A percentile compares a stretch with the other conserved stretches of the same genome.
Conservation (phyloP, 1,140 invertebrate species). For the Lycorma delicatula region DNA sequence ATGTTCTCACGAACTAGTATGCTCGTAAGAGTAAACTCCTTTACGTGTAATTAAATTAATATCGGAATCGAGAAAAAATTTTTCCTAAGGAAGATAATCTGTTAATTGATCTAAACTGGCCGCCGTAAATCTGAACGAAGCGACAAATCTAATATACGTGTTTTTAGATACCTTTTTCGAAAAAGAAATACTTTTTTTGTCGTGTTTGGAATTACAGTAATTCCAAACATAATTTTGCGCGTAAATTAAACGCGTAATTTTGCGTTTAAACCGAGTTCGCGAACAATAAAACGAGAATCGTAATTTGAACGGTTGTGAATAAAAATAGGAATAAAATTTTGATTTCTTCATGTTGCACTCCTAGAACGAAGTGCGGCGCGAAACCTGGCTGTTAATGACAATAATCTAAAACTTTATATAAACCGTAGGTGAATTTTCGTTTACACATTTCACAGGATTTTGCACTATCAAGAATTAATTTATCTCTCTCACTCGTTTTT, state of each 20-base stretch:
- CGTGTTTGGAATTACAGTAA: not conserved
- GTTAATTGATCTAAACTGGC: slow-evolving; percentile 19
- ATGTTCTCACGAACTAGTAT: slow-evolving; percentile 27
- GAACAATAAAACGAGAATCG: not conserved
- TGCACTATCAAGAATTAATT: not conserved
- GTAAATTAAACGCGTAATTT: too few relatives aligned
- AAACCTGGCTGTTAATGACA: not conserved
- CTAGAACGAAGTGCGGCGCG: not conserved
- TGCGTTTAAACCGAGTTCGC: not conserved
- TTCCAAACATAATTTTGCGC: too few relatives aligned
- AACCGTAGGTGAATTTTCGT: not conserved
- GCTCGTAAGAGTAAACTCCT: slow-evolving; percentile 31
- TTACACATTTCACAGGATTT: not conserved
- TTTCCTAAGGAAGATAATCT: not conserved
- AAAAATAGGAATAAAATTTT: not conserved
- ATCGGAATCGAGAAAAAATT: slow-evolving; percentile 4
- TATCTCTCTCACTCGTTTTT: not conserved
- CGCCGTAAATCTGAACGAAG: slow-evolving; percentile 24
- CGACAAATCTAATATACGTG: slow-evolving; percentile 21
- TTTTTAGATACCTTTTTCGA: not conserved
- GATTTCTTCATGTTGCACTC: not conserved
- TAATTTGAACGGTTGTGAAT: not conserved
- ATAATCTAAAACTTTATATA: not conserved
- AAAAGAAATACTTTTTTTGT: slow-evolving; percentile 4
- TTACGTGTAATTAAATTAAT: slow-evolving; percentile 22